A percentile compares a stretch with the other conserved stretches of the same genome.
These are phyloP conservation scores for Melanerpes formicivorus DNA, from an alignment of 2,113 vertebrate genomes.

Conservation along the genomic window DNA sequence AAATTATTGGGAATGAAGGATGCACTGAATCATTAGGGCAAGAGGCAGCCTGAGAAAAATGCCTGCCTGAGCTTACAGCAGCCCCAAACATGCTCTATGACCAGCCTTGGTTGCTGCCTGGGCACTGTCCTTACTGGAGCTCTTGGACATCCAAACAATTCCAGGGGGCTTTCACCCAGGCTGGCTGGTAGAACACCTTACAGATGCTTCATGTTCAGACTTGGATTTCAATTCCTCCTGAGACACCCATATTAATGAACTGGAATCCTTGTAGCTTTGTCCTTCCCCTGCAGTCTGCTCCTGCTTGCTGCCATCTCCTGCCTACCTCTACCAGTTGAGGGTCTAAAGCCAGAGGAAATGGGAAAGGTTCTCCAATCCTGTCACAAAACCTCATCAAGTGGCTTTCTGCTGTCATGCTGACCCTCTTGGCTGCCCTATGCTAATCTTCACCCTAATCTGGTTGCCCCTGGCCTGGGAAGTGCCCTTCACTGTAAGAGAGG, in stretches of 20 bases:
- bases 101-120: neutral
- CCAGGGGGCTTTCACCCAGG: neutral
- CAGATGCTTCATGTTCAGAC: neutral
- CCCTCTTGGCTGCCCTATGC: neutral
- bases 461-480: neutral
- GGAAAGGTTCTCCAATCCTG: neutral
- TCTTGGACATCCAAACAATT: neutral
- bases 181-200: neutral
- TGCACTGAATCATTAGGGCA: neutral
- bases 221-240: accelerated
- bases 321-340: neutral
- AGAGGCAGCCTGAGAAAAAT: neutral
- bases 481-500: neutral
- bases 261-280: neutral
- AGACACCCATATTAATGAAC: neutral
- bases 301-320: neutral
- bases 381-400: neutral
- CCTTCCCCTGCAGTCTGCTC: neutral
- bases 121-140: neutral
- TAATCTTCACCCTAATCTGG: neutral
- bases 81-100: neutral
- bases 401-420: neutral
- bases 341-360: neutral
- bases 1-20: neutral
- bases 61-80: neutral